Percentiles rank a stretch among this genome's conserved stretches.
phyloP scores from a whole-genome alignment of 1,140 invertebrate species.

The Drosophila asahinai region DNA sequence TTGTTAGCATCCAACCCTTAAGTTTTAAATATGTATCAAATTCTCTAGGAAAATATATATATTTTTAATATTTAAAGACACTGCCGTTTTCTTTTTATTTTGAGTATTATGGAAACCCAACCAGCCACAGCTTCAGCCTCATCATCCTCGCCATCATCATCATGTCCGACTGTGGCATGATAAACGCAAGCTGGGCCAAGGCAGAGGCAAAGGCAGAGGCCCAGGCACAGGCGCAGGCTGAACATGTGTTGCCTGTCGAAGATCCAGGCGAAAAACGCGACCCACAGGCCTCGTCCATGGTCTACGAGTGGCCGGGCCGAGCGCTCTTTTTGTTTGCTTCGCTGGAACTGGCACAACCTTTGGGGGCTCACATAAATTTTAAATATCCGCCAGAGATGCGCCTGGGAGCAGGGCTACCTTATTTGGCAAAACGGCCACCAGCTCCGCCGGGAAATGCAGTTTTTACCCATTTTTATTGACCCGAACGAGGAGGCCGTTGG shows the following conservation, averaged over 20 bases:
- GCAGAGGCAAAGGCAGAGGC: neutral
- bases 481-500: slow-evolving; percentile 22
- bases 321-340: slow-evolving; percentile 41
- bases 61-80: neutral
- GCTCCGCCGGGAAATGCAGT: slow-evolving; percentile 59
- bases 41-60: neutral
- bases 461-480: slow-evolving; percentile 80
- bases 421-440: slow-evolving; percentile 33
- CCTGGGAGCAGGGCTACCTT: slow-evolving; percentile 32
- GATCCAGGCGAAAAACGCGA: slow-evolving; percentile 37
- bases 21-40: too few species aligned
- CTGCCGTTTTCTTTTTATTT: neutral
- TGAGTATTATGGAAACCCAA: neutral
- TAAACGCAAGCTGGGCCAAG: slow-evolving; percentile 56
- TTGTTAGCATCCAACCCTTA: too few species aligned
- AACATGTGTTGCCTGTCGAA: slow-evolving; percentile 76
- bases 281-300: slow-evolving; percentile 36
- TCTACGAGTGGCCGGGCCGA: slow-evolving; percentile 19
- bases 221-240: slow-evolving; percentile 47
- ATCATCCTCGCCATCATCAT: slow-evolving; percentile 51
- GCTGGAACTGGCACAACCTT: slow-evolving; percentile 54
- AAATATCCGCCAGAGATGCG: slow-evolving; percentile 64
- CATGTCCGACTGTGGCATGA: slow-evolving; percentile 65
- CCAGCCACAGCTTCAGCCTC: slow-evolving; percentile 22
- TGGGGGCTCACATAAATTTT: slow-evolving; percentile 71